phyloP scores from a whole-genome alignment of 1,140 invertebrate species.

The Idris sp. region DNA sequence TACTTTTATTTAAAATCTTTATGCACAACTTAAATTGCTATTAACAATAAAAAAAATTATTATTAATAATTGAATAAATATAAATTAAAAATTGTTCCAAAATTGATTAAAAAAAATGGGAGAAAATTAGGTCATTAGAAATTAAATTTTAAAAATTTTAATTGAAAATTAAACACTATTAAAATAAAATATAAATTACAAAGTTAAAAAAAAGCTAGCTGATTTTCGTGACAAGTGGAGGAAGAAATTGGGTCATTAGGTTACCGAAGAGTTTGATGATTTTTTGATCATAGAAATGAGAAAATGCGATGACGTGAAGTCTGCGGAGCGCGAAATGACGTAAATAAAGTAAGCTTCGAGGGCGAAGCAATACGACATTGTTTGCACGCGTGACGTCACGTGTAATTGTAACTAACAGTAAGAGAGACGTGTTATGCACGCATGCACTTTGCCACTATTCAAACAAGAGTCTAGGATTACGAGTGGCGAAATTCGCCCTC shows the following conservation, averaged over 20 bases:
- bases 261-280: conserved; percentile 4
- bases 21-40: too few relatives aligned
- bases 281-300: conserved; percentile 25
- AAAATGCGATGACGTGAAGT: conserved; percentile 34
- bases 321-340: conserved; percentile 38
- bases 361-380: conserved; percentile 70
- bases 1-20: too few relatives aligned
- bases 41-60: too few relatives aligned
- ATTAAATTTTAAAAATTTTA: too few relatives aligned
- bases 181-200: too few relatives aligned
- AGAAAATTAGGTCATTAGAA: too few relatives aligned
- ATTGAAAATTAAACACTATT: too few relatives aligned
- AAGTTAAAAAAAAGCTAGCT: too few relatives aligned
- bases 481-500: conserved; percentile 23
- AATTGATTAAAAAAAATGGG: too few relatives aligned
- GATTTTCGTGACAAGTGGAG: neutral
- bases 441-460: conserved; percentile 44
- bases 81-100: too few relatives aligned
- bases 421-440: conserved; percentile 62
- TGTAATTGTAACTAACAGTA: conserved; percentile 70
- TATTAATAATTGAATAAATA: too few relatives aligned
- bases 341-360: conserved; percentile 55
- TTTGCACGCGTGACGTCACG: conserved; percentile 73
- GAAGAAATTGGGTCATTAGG: conserved; percentile 16
- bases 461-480: conserved; percentile 58